These are phyloP conservation scores for Caenorhabditis sulstoni DNA, from an alignment of 2,888 invertebrate species.

Conservation along the genomic window DNA sequence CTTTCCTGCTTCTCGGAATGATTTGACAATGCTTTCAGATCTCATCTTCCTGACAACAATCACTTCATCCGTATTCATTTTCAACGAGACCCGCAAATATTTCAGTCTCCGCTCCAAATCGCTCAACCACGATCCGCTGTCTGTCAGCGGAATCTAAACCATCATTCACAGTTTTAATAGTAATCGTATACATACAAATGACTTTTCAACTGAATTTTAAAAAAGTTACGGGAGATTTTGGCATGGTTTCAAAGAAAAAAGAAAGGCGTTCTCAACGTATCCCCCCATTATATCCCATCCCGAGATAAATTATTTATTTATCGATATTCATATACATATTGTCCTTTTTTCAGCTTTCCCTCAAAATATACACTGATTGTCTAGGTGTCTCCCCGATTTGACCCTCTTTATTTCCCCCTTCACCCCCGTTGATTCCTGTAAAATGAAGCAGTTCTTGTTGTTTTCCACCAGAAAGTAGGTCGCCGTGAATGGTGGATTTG, in stretches of 20 bases:
- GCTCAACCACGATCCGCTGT: conserved; percentile 56
- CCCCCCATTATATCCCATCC: too few species aligned
- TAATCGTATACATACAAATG: background rate
- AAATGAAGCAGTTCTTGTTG: conserved; percentile 15
- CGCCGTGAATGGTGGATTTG: too few species aligned
- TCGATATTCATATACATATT: too few species aligned
- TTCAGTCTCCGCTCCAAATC: conserved; percentile 66
- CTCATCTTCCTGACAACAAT: conserved; percentile 91
- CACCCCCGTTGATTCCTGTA: conserved; percentile 14
- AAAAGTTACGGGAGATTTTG: too few species aligned
- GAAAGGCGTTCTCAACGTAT: too few species aligned
- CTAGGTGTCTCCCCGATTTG: too few species aligned
- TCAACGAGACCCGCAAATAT: conserved; percentile 78
- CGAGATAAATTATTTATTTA: too few species aligned
- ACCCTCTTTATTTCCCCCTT: background rate
- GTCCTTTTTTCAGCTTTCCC: too few species aligned
- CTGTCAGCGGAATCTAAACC: conserved; percentile 52
- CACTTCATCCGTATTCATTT: conserved; percentile 91
- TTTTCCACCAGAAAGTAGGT: too few species aligned
- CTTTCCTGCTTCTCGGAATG: background rate
- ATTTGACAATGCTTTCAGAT: conserved; percentile 85
- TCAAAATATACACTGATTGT: too few species aligned
- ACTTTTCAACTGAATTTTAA: background rate
- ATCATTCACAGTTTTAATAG: background rate
- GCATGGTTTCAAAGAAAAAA: too few species aligned